phyloP scores from a whole-genome alignment of 2,888 invertebrate species.

The Callyntrura sp. region DNA sequence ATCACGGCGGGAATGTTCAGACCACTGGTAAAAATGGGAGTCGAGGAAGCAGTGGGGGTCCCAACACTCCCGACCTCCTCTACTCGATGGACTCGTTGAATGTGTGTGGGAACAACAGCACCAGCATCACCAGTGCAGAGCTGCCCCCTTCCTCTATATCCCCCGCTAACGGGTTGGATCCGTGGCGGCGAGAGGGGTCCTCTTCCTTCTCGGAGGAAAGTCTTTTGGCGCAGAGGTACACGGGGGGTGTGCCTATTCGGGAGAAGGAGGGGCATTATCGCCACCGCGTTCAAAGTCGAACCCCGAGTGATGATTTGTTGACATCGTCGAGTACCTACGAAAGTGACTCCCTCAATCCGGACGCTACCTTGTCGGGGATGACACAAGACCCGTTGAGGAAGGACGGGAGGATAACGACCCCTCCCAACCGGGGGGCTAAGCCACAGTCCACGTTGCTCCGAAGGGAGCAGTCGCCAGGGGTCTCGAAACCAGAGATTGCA shows the following conservation, averaged over 20 bases:
- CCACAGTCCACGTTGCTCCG: neutral
- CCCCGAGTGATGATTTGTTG: slow-evolving; percentile 55
- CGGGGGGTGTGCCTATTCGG: too few species aligned
- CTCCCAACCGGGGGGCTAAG: neutral
- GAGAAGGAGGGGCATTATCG: slow-evolving; percentile 51
- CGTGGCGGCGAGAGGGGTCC: slow-evolving; percentile 16
- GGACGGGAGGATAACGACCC: too few species aligned
- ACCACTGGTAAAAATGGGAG: neutral
- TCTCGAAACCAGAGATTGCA: slow-evolving; percentile 61
- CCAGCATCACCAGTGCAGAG: slow-evolving; percentile 68
- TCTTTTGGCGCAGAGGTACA: slow-evolving; percentile 49
- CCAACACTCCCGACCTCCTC: slow-evolving; percentile 60
- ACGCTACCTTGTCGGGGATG: slow-evolving; percentile 72
- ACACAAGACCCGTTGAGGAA: neutral
- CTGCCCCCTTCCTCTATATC: slow-evolving; percentile 69
- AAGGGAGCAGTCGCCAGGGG: neutral
- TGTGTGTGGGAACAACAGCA: slow-evolving; percentile 54
- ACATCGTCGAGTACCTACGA: slow-evolving; percentile 66
- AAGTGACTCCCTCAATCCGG: slow-evolving; percentile 72
- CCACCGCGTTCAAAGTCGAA: neutral
- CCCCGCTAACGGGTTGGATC: slow-evolving; percentile 49
- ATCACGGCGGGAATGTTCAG: neutral
- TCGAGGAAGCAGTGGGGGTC: slow-evolving; percentile 35
- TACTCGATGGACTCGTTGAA: slow-evolving; percentile 75
- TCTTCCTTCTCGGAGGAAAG: slow-evolving; percentile 63